A percentile compares a stretch with the other conserved stretches of the same genome.
phyloP scores from a whole-genome alignment of 2,888 invertebrate genomes.

The Oegoconia quadripuncta region DNA sequence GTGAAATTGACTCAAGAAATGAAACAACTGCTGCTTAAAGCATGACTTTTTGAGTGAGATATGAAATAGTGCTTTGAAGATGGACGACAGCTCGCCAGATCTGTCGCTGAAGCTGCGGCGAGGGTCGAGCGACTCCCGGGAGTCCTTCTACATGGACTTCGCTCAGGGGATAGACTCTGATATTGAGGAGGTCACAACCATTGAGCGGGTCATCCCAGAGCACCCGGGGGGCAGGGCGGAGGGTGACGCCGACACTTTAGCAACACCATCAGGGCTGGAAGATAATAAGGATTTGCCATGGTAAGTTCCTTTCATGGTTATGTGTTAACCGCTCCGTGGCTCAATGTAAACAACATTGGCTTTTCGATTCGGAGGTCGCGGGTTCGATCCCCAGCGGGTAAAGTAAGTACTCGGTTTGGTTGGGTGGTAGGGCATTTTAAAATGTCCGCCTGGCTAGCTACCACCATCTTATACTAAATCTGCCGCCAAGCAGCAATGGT shows the following conservation, averaged over 20 bases:
- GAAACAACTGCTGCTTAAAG: conserved; percentile 28
- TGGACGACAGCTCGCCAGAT: conserved; percentile 91
- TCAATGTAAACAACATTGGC: too few species aligned
- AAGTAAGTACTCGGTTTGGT: too few species aligned
- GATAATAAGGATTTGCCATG: conserved; percentile 72
- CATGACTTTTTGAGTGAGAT: conserved; percentile 4
- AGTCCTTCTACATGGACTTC: conserved; percentile 94
- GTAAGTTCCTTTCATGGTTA: conserved; percentile 37
- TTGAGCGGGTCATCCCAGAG: conserved; percentile 78
- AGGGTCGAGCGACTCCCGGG: conserved; percentile 91
- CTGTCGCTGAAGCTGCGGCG: conserved; percentile 90
- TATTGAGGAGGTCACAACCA: conserved; percentile 90
- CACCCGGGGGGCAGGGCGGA: conserved; percentile 66
- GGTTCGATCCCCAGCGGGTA: too few species aligned
- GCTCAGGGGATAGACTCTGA: conserved; percentile 94
- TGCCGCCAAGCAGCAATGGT: too few species aligned
- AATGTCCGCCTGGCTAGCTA: too few species aligned
- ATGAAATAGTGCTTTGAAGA: conserved; percentile 35
- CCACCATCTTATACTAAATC: too few species aligned
- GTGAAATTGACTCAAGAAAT: conserved; percentile 42
- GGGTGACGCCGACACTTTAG: conserved; percentile 70
- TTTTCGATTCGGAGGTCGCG: too few species aligned
- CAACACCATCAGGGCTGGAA: conserved; percentile 72
- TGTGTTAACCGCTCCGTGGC: neutral
- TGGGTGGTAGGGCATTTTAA: too few species aligned